These are phyloP conservation scores for Chloropsis hardwickii DNA, from an alignment of 2,113 vertebrate genomes.

Conservation along the genomic window DNA sequence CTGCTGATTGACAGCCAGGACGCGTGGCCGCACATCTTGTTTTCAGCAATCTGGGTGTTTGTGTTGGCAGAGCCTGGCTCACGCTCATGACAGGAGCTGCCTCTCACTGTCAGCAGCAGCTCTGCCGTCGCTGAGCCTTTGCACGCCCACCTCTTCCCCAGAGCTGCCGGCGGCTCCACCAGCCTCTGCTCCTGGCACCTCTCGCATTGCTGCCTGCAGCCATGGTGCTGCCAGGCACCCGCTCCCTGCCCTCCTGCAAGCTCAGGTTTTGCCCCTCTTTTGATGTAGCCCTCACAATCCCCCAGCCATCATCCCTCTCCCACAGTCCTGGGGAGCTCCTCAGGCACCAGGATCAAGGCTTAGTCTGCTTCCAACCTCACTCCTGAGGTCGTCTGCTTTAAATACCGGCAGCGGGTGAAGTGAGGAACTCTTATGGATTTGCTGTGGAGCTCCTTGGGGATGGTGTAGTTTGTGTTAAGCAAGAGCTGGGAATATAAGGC, in stretches of 20 bases:
- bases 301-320: background rate
- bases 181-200: background rate
- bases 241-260: background rate
- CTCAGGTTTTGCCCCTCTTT: background rate
- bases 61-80: constrained; percentile 52
- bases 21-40: background rate
- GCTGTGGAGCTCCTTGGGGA: background rate
- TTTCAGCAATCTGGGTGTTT: constrained; percentile 14
- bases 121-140: background rate
- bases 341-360: background rate
- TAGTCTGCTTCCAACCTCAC: background rate
- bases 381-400: background rate
- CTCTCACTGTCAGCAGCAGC: constrained; percentile 24
- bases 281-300: rapidly evolving
- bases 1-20: background rate
- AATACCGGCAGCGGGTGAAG: rapidly evolving
- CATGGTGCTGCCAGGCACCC: rapidly evolving
- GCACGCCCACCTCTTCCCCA: background rate
- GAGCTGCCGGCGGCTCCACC: background rate
- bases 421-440: background rate
- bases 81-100: constrained; percentile 16
- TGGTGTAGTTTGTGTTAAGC: background rate
- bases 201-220: rapidly evolving
- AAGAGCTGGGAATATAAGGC: background rate
- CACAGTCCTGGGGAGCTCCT: background rate